Evolutionary conservation across 2,888 invertebrate species (phyloP), one percentile per base, ranked within the genome.

Genomic region (Anaspis maculata): DNA sequence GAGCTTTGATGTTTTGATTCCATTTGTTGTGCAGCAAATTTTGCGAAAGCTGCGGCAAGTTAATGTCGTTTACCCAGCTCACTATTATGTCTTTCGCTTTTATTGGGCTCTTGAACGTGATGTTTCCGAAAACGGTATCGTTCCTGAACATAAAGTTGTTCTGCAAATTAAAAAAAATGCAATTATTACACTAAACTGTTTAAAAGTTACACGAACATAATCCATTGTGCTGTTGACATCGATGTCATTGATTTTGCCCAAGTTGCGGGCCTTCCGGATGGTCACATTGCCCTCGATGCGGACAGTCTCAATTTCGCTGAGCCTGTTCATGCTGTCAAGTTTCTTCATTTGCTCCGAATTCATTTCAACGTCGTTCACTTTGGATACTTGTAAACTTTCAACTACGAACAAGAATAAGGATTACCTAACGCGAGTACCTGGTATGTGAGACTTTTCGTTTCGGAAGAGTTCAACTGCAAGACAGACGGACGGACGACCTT

Each of bases 1-100:
- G 33, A 11, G 48, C 55, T 2, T 39, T 41, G 26, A 62, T 49
- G 13, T 44, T 48, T 48, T 61, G 59, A 25, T 49, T 42, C 15
- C 37, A 46, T n/a, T 42, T 36, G 38, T 45, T 56, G 30, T 49
- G 54, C 5, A 61, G 45, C 13, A 58, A 24, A 34, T 47, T 48
- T 27, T 30, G 28, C 3, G 51, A 49, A 7, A 61, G 38, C 13
- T 42, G 30, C 26, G 32, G 36, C 15, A 62, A 51, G 42, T 59
- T 30, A n/a, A 59, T 44, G 25, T 50, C 37, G 33, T 63, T 62
- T 3, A 62, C 44, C 24, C 34, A 34, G 11, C 27, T 27, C 4
- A 54, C 48, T 11, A 32, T 30, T 15, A 61, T 41, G 38, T 59
- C 50, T 10, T 47, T 44, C 25, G 54, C 42, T 31, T 45, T 51